A percentile compares a stretch with the other conserved stretches of the same genome.
Conservation (phyloP, 1,140 invertebrate species). For the Caenorhabditis briggsae region DNA sequence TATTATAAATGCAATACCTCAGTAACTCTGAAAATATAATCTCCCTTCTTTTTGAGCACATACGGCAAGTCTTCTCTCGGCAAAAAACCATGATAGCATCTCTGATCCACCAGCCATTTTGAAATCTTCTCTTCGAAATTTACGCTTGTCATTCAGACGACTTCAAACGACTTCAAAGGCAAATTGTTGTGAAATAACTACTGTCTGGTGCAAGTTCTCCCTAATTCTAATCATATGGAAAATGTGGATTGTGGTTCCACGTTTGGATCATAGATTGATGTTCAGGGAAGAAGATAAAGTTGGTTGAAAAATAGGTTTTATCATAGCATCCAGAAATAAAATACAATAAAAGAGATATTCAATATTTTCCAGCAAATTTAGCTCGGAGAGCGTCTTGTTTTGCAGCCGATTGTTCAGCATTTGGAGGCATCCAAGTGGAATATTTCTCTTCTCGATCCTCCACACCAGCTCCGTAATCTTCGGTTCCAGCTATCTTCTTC, state of each 20-base stretch:
- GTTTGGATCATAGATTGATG: no score
- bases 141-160: no score
- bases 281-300: no score
- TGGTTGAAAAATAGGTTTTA: no score
- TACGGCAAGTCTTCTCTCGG: slow-evolving; percentile 46
- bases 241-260: no score
- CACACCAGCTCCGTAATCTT: slow-evolving; percentile 25
- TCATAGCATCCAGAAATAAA: neutral
- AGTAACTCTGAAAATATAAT: slow-evolving; percentile 43
- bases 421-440: slow-evolving; percentile 64
- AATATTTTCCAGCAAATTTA: slow-evolving; percentile 64
- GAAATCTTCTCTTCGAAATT: neutral
- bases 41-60: slow-evolving; percentile 45
- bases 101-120: slow-evolving; percentile 36
- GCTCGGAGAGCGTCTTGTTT: slow-evolving; percentile 44
- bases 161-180: no score
- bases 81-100: slow-evolving; percentile 38
- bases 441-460: slow-evolving; percentile 58
- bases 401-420: slow-evolving; percentile 25
- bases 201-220: no score
- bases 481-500: slow-evolving; percentile 3
- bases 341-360: neutral
- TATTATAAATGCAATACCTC: neutral
- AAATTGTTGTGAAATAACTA: no score
- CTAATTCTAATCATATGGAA: no score